A percentile compares a stretch with the other conserved stretches of the same genome.
These are phyloP conservation scores for Parapristionchus giblindavisi DNA, from an alignment of 2,888 invertebrate genomes.

Conservation along the genomic window DNA sequence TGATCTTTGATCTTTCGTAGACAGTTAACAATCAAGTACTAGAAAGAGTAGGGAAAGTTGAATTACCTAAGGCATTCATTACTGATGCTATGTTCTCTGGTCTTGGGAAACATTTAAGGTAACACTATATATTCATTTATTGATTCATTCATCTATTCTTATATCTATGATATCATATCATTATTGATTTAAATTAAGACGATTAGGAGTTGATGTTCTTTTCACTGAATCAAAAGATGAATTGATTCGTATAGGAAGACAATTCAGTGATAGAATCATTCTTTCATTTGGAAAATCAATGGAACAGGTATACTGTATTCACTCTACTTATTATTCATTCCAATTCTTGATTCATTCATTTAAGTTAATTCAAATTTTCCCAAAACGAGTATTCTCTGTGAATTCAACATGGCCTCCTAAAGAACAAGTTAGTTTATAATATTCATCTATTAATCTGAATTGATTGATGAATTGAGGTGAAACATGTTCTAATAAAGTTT, in stretches of 20 bases:
- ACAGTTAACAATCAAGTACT: neutral
- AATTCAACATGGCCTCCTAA: neutral
- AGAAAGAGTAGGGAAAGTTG: neutral
- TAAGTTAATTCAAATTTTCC: neutral
- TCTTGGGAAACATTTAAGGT: constrained; percentile 34
- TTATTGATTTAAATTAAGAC: neutral
- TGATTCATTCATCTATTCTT: neutral
- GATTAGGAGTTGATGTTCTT: constrained; percentile 25
- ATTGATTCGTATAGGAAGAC: neutral
- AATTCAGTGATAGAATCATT: neutral
- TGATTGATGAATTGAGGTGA: neutral
- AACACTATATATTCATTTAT: neutral
- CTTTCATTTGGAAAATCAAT: constrained; percentile 26
- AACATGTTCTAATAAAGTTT: constrained; percentile 10
- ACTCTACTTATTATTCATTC: neutral
- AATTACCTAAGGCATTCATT: constrained; percentile 7
- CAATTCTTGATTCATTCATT: neutral
- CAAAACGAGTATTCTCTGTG: neutral
- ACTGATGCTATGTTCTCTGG: constrained; percentile 22
- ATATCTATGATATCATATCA: neutral
- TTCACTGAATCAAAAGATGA: constrained; percentile 17
- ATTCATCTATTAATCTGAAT: neutral
- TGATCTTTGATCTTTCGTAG: neutral
- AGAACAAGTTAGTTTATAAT: neutral
- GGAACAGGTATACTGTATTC: neutral